A percentile compares a stretch with the other conserved stretches of the same genome.
Evolutionary conservation across 1,140 invertebrate species (phyloP).

Genomic region (Meloidogyne hapla): DNA sequence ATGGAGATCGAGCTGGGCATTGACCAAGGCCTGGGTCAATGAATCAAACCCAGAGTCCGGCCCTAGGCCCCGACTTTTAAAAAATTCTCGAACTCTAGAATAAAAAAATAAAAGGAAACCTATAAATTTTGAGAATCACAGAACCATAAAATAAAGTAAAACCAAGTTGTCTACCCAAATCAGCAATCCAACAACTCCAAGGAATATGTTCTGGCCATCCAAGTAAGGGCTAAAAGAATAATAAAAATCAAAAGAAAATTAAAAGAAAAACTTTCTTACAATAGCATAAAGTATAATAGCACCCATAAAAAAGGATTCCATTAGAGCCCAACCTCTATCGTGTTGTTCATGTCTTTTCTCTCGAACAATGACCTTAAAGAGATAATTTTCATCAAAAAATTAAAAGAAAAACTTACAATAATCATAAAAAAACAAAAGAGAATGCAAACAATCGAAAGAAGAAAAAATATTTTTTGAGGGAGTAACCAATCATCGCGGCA

Average conservation of each 20-base stretch:
- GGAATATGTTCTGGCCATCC: slow-evolving; percentile 72
- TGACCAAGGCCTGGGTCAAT: not conserved
- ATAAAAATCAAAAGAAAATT: not conserved
- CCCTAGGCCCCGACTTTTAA: too few species aligned
- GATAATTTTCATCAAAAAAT: not conserved
- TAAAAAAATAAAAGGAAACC: slow-evolving; percentile 66
- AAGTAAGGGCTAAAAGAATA: slow-evolving; percentile 73
- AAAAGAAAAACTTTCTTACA: too few species aligned
- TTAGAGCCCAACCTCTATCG: slow-evolving; percentile 81
- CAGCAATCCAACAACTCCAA: slow-evolving; percentile 74
- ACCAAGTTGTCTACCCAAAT: slow-evolving; percentile 83
- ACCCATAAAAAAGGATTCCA: slow-evolving; percentile 81
- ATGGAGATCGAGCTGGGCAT: not conserved
- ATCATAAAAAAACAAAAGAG: slow-evolving; percentile 21
- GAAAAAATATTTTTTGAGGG: slow-evolving; percentile 7
- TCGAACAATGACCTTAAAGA: slow-evolving; percentile 23
- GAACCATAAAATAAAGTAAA: slow-evolving; percentile 86
- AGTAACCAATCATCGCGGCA: not conserved
- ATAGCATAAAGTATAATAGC: slow-evolving; percentile 80
- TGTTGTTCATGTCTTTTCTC: slow-evolving; percentile 67
- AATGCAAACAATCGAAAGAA: slow-evolving; percentile 12
- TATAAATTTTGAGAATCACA: slow-evolving; percentile 83
- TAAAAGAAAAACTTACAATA: not conserved
- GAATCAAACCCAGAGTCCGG: too few species aligned
- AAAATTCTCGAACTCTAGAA: not conserved